Evolutionary conservation across 2,888 invertebrate species (phyloP).

Genomic region (Gortyna flavago): DNA sequence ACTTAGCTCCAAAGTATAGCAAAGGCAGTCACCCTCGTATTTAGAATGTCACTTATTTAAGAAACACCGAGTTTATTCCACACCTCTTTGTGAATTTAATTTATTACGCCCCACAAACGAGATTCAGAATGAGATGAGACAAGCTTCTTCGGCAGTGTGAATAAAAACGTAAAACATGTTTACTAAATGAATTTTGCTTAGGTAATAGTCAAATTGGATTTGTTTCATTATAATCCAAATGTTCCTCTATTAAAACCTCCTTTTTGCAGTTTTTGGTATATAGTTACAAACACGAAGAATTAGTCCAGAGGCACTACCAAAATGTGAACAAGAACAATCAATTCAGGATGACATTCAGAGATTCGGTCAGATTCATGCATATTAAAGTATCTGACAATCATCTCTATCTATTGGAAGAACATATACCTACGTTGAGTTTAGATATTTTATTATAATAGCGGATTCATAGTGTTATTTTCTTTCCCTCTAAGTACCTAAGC

Average conservation of each 20-base stretch:
- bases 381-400: not conserved
- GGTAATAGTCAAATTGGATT: slow-evolving; percentile 12
- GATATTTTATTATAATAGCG: not conserved
- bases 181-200: slow-evolving; percentile 14
- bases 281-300: not conserved
- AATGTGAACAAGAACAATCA: not conserved
- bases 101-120: slow-evolving; percentile 76
- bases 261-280: not conserved
- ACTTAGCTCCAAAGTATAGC: not conserved
- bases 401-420: not conserved
- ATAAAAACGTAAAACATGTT: slow-evolving; percentile 32
- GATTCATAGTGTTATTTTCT: not conserved
- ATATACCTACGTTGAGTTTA: not conserved
- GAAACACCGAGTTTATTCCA: slow-evolving; percentile 62
- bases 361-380: not conserved
- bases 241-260: not conserved
- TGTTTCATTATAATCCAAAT: not conserved
- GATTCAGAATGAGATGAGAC: slow-evolving; percentile 68
- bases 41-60: slow-evolving; percentile 64
- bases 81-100: slow-evolving; percentile 80
- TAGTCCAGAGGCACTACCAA: not conserved
- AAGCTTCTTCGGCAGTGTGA: slow-evolving; percentile 52
- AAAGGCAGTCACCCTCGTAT: not conserved
- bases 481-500: not conserved
- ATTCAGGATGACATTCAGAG: not conserved